Evolutionary conservation across 1,140 invertebrate species (phyloP).

Genomic region (Heliconius eleuchia): DNA sequence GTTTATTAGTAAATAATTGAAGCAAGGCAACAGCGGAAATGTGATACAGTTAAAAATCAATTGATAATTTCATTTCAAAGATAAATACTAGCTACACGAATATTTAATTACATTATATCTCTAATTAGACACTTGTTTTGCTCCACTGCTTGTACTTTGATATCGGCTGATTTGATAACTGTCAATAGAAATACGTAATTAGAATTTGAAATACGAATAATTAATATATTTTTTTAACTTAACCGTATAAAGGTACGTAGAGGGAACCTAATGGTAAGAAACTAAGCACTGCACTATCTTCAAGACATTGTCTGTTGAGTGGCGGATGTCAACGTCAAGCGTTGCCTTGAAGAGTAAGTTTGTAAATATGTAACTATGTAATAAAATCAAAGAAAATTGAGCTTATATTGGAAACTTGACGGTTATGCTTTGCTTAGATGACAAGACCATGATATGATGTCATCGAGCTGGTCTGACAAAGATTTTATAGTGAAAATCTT

Average conservation of each 20-base stretch:
- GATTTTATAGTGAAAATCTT: no score
- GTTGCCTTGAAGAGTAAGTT: no score
- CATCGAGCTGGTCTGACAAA: no score
- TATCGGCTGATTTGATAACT: not conserved
- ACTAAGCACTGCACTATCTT: not conserved
- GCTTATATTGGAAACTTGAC: no score
- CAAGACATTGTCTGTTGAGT: not conserved
- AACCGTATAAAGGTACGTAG: no score
- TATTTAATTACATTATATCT: conserved; percentile 20
- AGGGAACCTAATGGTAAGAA: not conserved
- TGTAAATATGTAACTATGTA: no score
- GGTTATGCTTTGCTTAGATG: no score
- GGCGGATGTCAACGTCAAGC: not conserved
- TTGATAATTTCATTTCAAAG: not conserved
- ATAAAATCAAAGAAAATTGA: no score
- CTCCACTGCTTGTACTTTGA: not conserved
- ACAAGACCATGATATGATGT: no score
- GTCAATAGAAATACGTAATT: not conserved
- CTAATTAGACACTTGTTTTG: conserved; percentile 10
- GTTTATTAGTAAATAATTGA: not conserved
- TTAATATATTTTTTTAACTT: no score
- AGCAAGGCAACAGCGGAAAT: not conserved
- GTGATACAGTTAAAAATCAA: not conserved
- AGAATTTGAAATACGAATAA: not conserved
- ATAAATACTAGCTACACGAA: not conserved